These are phyloP conservation scores for Isoperla grammatica DNA, from an alignment of 2,888 invertebrate genomes.

Conservation along the genomic window DNA sequence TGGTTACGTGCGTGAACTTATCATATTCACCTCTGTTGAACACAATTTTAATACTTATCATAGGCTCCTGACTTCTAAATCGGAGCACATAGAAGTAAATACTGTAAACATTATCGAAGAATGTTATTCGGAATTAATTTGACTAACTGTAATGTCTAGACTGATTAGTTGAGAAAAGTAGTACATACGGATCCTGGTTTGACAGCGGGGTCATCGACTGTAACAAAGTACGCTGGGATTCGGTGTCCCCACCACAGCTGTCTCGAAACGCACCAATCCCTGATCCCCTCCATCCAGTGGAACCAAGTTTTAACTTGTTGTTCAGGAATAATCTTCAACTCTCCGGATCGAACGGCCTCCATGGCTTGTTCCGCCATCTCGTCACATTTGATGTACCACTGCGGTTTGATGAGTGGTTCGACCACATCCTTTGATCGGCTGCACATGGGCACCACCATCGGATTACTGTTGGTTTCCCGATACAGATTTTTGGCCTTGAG, in stretches of 20 bases:
- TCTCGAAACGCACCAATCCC: conserved; percentile 98
- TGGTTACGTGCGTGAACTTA: too few relatives aligned
- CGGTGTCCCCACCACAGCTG: conserved; percentile 99
- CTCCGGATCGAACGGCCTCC: conserved; percentile 68
- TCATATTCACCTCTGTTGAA: too few relatives aligned
- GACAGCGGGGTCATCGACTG: conserved; percentile 46
- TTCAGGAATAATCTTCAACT: conserved; percentile 85
- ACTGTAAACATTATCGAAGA: too few relatives aligned
- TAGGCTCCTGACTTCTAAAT: too few relatives aligned
- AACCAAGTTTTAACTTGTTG: conserved; percentile 90
- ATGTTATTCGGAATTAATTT: too few relatives aligned
- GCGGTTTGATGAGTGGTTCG: conserved; percentile 92
- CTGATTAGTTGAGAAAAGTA: too few relatives aligned
- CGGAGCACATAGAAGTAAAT: too few relatives aligned
- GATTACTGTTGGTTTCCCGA: conserved; percentile 76
- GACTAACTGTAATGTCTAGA: too few relatives aligned
- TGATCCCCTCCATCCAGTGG: conserved; percentile 92
- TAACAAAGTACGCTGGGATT: conserved; percentile 87
- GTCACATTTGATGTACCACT: conserved; percentile 88
- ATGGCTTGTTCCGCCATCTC: conserved; percentile 86
- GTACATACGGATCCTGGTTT: too few relatives aligned
- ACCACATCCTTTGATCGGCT: conserved; percentile 96
- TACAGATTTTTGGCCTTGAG: conserved; percentile 68
- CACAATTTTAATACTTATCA: too few relatives aligned
- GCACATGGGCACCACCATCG: conserved; percentile 95